A percentile compares a stretch with the other conserved stretches of the same genome.
These are phyloP conservation scores for Erpornis zantholeuca DNA, from an alignment of 2,113 vertebrate species.

Conservation along the genomic window DNA sequence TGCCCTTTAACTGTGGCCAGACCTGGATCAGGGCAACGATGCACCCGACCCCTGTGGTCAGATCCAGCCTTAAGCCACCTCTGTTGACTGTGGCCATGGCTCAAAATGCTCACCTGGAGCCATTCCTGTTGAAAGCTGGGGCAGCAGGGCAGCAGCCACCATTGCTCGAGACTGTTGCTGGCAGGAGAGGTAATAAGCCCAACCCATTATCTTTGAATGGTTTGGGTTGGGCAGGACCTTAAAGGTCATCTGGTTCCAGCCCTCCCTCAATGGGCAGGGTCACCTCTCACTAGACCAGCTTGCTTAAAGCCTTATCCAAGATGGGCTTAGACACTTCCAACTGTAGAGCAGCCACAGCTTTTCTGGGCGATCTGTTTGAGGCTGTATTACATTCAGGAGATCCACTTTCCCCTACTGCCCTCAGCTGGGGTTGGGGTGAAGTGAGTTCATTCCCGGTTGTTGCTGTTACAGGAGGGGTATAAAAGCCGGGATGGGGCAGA, in stretches of 20 bases:
- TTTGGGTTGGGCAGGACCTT: neutral
- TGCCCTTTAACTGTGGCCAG: accelerated
- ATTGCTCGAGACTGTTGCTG: neutral
- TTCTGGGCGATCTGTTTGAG: neutral
- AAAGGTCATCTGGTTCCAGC: neutral
- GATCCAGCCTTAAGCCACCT: accelerated
- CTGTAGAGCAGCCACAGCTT: neutral
- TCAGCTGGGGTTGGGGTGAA: neutral
- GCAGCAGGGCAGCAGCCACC: accelerated
- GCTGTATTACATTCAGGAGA: neutral
- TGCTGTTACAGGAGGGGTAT: neutral
- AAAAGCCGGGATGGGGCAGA: neutral
- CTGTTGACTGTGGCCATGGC: accelerated
- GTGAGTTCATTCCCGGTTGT: neutral
- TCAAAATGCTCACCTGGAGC: accelerated
- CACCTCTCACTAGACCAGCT: neutral
- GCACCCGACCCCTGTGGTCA: accelerated
- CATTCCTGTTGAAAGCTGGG: neutral
- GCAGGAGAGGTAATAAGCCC: neutral
- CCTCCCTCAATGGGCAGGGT: too few species aligned
- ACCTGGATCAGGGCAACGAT: accelerated
- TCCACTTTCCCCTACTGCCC: accelerated
- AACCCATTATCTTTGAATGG: accelerated
- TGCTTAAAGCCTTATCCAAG: neutral
- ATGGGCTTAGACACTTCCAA: neutral